Conservation (phyloP, 2,797 vertebrate species). For the Dicrostonyx torquatus region DNA sequence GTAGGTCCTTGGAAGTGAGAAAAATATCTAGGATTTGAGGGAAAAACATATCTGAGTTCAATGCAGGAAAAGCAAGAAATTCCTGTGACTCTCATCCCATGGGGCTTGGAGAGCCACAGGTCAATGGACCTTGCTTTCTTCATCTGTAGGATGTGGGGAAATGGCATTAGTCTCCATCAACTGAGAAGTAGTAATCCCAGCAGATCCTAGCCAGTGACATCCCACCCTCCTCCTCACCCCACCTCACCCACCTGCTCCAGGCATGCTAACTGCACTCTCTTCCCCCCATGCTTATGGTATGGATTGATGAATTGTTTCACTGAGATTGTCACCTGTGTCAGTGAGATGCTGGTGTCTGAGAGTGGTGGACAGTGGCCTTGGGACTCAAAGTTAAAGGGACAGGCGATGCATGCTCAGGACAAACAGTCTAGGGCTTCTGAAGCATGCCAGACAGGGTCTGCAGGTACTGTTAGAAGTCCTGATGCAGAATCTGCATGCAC, state of each 20-base stretch:
- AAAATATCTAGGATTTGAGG: too few relatives aligned
- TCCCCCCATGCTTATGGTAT: neutral
- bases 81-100: neutral
- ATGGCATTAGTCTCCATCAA: neutral
- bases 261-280: neutral
- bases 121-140: neutral
- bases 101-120: neutral
- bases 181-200: neutral
- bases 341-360: neutral
- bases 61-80: neutral
- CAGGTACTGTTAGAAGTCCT: neutral
- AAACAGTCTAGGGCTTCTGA: neutral
- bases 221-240: neutral
- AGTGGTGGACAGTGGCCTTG: neutral
- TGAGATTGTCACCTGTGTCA: neutral
- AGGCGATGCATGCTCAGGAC: neutral
- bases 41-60: neutral
- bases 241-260: neutral
- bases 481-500: neutral
- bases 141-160: neutral
- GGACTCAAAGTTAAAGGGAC: neutral
- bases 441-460: neutral
- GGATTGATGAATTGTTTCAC: neutral
- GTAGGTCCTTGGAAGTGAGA: neutral
- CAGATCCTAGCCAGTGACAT: neutral